phyloP scores from a whole-genome alignment of 1,140 invertebrate species.

The Trichonephila clavata region DNA sequence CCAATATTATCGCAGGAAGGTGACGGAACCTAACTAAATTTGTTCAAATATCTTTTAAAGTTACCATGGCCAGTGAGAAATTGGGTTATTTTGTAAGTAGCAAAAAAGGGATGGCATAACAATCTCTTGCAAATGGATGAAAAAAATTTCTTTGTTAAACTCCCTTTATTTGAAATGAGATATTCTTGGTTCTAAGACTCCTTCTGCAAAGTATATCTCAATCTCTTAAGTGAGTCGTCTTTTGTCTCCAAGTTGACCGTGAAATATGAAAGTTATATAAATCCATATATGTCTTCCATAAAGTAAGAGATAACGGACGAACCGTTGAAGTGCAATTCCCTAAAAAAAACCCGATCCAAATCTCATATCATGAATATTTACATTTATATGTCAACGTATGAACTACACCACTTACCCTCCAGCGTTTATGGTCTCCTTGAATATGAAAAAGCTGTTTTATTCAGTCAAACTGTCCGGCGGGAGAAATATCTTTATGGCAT shows the following conservation, averaged over 20 bases:
- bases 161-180: no score
- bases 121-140: no score
- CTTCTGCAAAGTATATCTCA: not conserved
- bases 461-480: conserved; percentile 2
- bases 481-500: conserved; percentile 53
- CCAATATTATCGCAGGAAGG: no score
- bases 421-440: not conserved
- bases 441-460: conserved; percentile 42
- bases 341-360: not conserved
- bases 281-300: not conserved
- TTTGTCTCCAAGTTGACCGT: not conserved
- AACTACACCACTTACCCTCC: not conserved
- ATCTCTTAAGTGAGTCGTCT: not conserved
- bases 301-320: not conserved
- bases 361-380: not conserved
- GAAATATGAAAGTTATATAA: not conserved
- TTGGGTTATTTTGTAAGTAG: no score
- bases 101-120: no score
- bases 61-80: no score
- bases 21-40: no score
- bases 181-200: no score
- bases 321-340: not conserved
- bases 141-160: no score
- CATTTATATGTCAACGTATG: not conserved
- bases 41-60: no score